Percentiles rank a stretch among this genome's conserved stretches.
Conservation (phyloP, 2,113 vertebrate genomes). For the Nycticebus coucang region DNA sequence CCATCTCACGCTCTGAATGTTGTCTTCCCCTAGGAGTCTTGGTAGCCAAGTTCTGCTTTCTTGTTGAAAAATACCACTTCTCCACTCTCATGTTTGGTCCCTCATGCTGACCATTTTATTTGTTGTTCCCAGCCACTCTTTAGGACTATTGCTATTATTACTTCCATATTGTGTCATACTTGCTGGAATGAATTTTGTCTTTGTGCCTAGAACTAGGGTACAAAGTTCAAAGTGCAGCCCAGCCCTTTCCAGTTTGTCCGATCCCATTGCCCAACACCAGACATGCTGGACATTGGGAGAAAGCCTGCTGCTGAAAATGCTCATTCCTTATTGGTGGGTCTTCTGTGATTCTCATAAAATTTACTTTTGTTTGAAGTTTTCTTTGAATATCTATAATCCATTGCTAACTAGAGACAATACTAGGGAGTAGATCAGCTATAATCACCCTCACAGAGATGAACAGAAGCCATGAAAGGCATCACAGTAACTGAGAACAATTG, state of each 20-base stretch:
- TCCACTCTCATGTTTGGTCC: not conserved
- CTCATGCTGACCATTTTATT: constrained; percentile 3
- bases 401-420: constrained; percentile 15
- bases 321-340: not conserved
- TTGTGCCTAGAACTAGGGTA: not conserved
- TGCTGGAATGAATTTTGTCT: constrained; percentile 51
- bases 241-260: not conserved
- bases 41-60: not conserved
- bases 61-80: not conserved
- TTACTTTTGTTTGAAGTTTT: constrained; percentile 47
- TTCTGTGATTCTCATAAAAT: constrained; percentile 4
- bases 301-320: not conserved
- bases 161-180: not conserved
- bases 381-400: not conserved
- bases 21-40: not conserved
- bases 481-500: not conserved
- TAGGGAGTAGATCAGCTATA: constrained; percentile 8
- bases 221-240: constrained; percentile 15
- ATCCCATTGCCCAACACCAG: not conserved
- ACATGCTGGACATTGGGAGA: not conserved
- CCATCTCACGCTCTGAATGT: not conserved
- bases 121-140: not conserved
- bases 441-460: not conserved
- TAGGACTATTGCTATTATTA: not conserved
- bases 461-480: not conserved